Percentiles rank a stretch among this genome's conserved stretches.
Conservation (phyloP, 53 echinoderm and acorn worm species). For the Hippasteria phrygiana region DNA sequence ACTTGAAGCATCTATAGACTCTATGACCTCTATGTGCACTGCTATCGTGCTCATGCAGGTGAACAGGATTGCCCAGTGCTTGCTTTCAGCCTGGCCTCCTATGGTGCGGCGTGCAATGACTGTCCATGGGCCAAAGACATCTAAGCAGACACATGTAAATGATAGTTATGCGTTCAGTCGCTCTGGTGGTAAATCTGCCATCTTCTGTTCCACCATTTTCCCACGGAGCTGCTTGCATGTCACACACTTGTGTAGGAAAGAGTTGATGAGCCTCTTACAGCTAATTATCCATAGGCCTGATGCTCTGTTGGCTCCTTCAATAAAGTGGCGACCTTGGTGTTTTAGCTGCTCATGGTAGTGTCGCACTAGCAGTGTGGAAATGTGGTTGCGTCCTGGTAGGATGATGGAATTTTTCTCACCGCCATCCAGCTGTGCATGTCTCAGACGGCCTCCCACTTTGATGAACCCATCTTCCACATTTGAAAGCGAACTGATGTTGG, state of each 20-base stretch:
- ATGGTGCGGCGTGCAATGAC: slow-evolving; percentile 54
- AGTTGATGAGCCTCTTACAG: slow-evolving; percentile 35
- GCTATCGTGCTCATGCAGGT: slow-evolving; percentile 63
- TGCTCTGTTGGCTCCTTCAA: slow-evolving; percentile 50
- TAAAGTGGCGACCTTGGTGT: no score
- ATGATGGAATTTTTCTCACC: no score
- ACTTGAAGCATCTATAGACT: slow-evolving; percentile 47
- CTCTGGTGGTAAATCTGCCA: slow-evolving; percentile 69
- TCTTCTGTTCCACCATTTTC: slow-evolving; percentile 46
- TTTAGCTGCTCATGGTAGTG: no score
- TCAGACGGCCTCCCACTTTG: no score
- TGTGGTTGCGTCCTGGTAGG: no score
- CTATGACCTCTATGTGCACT: slow-evolving; percentile 58
- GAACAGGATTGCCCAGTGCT: slow-evolving; percentile 60
- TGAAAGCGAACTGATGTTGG: no score
- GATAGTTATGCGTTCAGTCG: slow-evolving; percentile 30
- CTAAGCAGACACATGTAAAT: slow-evolving; percentile 62
- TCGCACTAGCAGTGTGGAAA: no score
- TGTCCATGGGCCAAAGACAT: slow-evolving; percentile 69
- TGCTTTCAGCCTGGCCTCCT: slow-evolving; percentile 47
- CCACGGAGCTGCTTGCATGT: slow-evolving; percentile 65
- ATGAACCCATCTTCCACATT: no score
- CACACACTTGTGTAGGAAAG: slow-evolving; percentile 56
- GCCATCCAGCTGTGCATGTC: no score
- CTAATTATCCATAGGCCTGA: slow-evolving; percentile 51